Evolutionary conservation across 2,113 vertebrate species (phyloP).

Genomic region (Eira barbara): DNA sequence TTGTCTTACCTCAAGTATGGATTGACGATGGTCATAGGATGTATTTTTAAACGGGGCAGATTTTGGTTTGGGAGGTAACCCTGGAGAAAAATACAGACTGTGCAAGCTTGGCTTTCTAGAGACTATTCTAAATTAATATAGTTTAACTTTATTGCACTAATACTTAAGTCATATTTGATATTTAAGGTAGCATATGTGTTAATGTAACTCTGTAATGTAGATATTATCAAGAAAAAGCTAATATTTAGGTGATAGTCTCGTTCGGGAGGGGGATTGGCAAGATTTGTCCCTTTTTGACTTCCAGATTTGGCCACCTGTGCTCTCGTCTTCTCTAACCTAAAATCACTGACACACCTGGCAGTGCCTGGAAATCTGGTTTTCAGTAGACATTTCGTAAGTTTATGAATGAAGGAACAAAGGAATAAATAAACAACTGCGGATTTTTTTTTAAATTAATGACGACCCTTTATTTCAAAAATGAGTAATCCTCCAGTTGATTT

Average conservation of each 20-base stretch:
- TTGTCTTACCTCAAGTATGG: neutral
- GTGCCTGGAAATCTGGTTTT: neutral
- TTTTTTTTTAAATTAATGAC: neutral
- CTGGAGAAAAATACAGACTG: neutral
- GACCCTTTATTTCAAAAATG: neutral
- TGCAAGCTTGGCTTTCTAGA: neutral
- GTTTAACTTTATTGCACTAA: neutral
- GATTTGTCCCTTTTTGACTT: neutral
- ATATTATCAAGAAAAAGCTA: neutral
- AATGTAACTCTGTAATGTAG: neutral
- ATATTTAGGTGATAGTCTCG: neutral
- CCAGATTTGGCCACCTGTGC: no score
- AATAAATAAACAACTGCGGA: neutral
- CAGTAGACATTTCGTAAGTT: neutral
- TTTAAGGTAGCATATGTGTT: neutral
- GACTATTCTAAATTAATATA: neutral
- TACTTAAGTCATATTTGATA: neutral
- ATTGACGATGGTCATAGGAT: neutral
- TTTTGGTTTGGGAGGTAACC: neutral
- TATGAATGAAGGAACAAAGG: neutral
- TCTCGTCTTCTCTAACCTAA: neutral
- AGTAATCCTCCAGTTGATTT: neutral
- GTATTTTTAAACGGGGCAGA: neutral
- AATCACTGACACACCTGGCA: neutral
- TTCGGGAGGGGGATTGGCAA: neutral